Conservation (phyloP, 2,797 vertebrate species). For the Cottoperca gobio region DNA sequence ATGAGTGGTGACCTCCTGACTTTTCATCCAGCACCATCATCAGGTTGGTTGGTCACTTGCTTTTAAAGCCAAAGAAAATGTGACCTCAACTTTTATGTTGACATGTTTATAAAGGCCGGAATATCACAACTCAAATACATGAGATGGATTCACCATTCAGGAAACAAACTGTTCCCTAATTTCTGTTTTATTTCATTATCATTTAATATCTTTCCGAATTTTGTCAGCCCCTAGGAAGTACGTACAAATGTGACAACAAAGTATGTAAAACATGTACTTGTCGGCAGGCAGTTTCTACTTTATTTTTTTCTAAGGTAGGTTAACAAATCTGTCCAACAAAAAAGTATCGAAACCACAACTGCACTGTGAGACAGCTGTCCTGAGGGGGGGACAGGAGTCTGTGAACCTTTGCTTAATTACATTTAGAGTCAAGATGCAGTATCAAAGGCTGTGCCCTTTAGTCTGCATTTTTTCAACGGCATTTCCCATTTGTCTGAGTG, state of each 20-base stretch:
- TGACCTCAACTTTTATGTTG: neutral
- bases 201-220: neutral
- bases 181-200: neutral
- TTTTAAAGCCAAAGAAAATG: neutral
- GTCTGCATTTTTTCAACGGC: neutral
- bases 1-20: neutral
- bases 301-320: neutral
- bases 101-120: neutral
- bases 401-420: neutral
- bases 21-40: neutral
- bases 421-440: neutral
- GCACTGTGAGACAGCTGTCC: neutral
- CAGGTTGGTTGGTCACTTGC: neutral
- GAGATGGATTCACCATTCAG: neutral
- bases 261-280: neutral
- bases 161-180: neutral
- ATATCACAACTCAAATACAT: neutral
- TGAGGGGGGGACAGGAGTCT: neutral
- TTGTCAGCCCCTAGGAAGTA: neutral
- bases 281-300: neutral
- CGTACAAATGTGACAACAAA: neutral
- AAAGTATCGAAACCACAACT: neutral
- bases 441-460: neutral
- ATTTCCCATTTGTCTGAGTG: constrained; percentile 6
- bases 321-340: neutral